A percentile compares a stretch with the other conserved stretches of the same genome.
Conservation (phyloP, 2,888 invertebrate genomes). For the Pandemis corylana region DNA sequence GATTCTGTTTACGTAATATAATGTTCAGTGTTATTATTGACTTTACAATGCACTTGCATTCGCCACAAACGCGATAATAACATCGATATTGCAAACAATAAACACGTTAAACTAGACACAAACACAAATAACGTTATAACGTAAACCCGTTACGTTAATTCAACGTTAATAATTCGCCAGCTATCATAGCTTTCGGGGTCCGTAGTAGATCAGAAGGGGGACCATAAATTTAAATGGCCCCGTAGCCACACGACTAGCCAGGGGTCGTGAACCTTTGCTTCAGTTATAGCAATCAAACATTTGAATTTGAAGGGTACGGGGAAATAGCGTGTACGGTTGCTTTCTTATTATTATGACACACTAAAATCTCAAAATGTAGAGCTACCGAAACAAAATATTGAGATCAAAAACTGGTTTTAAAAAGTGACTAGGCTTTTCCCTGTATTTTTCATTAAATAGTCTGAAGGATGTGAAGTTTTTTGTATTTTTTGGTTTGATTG, state of each 20-base stretch:
- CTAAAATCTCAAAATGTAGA: no score
- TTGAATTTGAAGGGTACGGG: no score
- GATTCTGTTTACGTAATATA: no score
- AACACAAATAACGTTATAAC: constrained; percentile 3
- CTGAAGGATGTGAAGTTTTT: no score
- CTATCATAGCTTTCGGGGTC: constrained; percentile 36
- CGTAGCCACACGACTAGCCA: constrained; percentile 36
- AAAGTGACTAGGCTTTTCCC: no score
- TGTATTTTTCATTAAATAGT: no score
- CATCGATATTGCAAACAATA: background rate
- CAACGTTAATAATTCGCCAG: constrained; percentile 37
- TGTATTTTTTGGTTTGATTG: no score
- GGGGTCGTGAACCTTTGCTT: constrained; percentile 7
- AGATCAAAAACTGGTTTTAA: no score
- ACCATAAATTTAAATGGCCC: constrained; percentile 40
- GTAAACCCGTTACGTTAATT: constrained; percentile 29
- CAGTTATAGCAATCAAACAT: background rate
- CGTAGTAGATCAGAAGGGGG: constrained; percentile 34
- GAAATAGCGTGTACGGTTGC: no score
- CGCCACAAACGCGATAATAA: background rate
- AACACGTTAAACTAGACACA: background rate
- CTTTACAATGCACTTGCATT: background rate
- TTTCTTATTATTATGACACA: no score
- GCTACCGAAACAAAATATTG: no score
- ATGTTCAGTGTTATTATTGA: no score